Conservation (phyloP, 2,113 vertebrate genomes). For the Herpailurus yagouaroundi region DNA sequence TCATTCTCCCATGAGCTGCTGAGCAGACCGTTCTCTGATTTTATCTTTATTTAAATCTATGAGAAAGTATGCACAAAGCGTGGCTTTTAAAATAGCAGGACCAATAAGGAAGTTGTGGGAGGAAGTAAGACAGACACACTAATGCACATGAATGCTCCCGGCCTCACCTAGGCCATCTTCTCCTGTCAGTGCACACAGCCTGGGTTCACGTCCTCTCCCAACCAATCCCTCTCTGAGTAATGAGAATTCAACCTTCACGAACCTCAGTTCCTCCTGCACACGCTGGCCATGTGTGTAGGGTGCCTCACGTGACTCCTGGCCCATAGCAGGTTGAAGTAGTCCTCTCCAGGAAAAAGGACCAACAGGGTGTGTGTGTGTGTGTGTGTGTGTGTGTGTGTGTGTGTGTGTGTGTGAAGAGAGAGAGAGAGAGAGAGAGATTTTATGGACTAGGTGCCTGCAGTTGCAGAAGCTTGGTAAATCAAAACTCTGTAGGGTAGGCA, state of each 20-base stretch:
- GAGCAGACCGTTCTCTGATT: slow-evolving; percentile 2
- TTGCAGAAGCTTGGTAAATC: neutral
- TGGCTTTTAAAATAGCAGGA: neutral
- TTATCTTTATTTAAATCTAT: neutral
- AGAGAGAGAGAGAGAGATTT: neutral
- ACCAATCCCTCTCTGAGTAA: accelerated
- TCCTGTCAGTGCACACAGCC: neutral
- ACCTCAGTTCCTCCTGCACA: neutral
- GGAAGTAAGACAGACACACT: neutral
- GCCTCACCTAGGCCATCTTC: neutral
- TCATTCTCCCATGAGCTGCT: neutral
- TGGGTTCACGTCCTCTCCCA: neutral
- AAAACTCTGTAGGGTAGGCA: neutral
- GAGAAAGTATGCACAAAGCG: neutral
- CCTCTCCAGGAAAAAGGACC: neutral
- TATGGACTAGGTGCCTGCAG: neutral
- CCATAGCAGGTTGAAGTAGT: neutral
- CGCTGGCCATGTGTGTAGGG: neutral
- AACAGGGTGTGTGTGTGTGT: too few species aligned
- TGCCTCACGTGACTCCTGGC: neutral
- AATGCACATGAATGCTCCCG: neutral
- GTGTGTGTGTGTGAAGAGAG: too few species aligned
- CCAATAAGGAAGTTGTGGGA: neutral
- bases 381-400: neutral
- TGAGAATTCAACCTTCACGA: neutral